Evolutionary conservation across 2,113 vertebrate genomes (phyloP), one percentile per base, ranked within the genome.

Genomic region (Trematocara stigmaticum): DNA sequence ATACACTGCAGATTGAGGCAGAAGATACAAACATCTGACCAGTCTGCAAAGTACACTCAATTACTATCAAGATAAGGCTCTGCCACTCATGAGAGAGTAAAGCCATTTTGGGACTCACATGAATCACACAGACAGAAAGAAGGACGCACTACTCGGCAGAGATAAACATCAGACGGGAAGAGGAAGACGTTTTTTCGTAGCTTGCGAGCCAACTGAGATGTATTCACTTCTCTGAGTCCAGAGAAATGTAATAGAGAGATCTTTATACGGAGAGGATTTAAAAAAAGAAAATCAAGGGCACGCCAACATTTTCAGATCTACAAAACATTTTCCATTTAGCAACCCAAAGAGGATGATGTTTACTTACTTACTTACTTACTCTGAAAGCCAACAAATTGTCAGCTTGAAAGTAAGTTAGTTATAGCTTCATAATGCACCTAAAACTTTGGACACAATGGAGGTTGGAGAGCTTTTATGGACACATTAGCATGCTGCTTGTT

Each of bases 1-100:
- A 87, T 74, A n/a, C 23, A 57, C 49, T n/a, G 64, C 69, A 71
- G 45, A 78, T 13, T 51, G 15, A 59, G 74, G 16, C 66, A 84
- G 78, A 59, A 74, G 74, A 91, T 84, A 88, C 35, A 88, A 91
- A 87, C 55, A 83, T 85, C 82, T 89, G 79, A 89, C 20, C 79
- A 49, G 64, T 29, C 88, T 74, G 81, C 53, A 84, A 76, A 84
- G 52, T 23, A 56, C 34, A 83, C 78, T 88, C 87, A 85, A 88
- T 83, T 82, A 87, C 53, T 47, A 45, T 6, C 5, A 20, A 79
- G 79, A 91, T 80, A 84, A 80, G 69, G 34, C 83, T 64, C 23
- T 64, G 78, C 34, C 51, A 83, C 79, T 88, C 71, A 74, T 71
- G 6, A 78, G 78, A 83, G 64, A 87, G 23, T 34, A 78, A 56